Evolutionary conservation across 2,888 invertebrate species (phyloP), one percentile per base, ranked within the genome.

Genomic region (Erebia palarica): DNA sequence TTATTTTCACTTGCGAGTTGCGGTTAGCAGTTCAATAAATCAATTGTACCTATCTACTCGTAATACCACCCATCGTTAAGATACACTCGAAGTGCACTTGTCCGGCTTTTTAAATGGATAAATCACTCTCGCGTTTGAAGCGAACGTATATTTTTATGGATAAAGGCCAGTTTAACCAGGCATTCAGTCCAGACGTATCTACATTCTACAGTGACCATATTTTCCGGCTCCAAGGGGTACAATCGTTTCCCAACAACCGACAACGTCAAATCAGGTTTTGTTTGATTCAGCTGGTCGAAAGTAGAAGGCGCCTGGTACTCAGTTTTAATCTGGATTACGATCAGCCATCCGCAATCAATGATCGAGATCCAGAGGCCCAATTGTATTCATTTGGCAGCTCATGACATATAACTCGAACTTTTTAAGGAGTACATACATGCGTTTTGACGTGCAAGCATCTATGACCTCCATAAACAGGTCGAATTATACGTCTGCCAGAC

Each of bases 21-120:
- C 18, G 47, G 11, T 61, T 47, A 27, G 21, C 49, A 8, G 16
- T 11, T 61, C 16, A 11, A 61, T 61, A 61, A 61, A 61, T 61
- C 36, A 16, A 9, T 14, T n/a, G 8, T 44, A n/a, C 36, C 36
- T 27, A 36, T 36, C 36, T 36, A 11, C 47, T 47, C 47, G 47
- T 10, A 3, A 18, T 44, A 44, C 44, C 51, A 36, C 51, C 65
- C 65, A 42, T 16, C 44, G 53, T 53, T 65, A 66, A 57, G 18
- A 66, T 57, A 13, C 57, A 42, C 65, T 66, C 18, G 44, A 63
- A 63, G 42, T 44, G 57, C 66, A 66, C 55, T 63, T 57, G 57
- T 66, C 66, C 66, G 57, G 66, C 57, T 66, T 66, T 66, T 66
- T 66, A 18, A 66, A 66, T 57, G 57, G 66, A 66, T 66, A 66